Base-by-base conservation (phyloP, 2,113 vertebrate species). In the Helogale parvula region DNA sequence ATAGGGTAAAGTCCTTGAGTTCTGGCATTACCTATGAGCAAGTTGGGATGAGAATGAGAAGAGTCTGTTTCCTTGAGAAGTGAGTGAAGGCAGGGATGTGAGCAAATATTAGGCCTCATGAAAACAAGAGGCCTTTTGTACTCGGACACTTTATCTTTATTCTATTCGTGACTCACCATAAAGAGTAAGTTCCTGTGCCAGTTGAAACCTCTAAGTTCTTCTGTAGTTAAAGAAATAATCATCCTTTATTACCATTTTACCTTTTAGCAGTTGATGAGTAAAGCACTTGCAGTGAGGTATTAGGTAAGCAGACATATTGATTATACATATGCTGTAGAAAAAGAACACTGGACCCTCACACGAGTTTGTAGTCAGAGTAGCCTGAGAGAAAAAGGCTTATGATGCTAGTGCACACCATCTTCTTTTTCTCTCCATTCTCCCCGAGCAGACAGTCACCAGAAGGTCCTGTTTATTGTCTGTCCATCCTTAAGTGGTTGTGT, bases 41-140 rank as follows among this genome's bases (percentile, higher is more conserved):
- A 65, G 31, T 0, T 60, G 41, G 72, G 94, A 81, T 10, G 21
- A 35, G 38, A 12, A 45, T 41, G 72, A 76, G 74, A 88, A 97
- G 13, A 81, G n/a, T 45, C 41, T 92, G 52, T 63, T 93, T 92
- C 66, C 77, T 52, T 80, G 79, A 88, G 93, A 94, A 85, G n/a
- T 66, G 68, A 90, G 38, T 25, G 23, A 82, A 69, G 33, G 25
- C 77, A 88, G 31, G 63, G 90, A 52, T 15, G 10, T 80, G 87
- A 93, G 31, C 82, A 82, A 88, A 94, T 11, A n/a, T 65, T 21
- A 79, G 82, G 89, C 45, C 31, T 3, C 17, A 6, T 1, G 29
- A 66, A 93, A 91, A 97, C 92, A 97, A 92, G 52, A 72, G 77
- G 52, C 38, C 50, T 90, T 84, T 71, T 97, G 89, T 93, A 21